These are phyloP conservation scores for Andrena minutula DNA, from an alignment of 2,888 invertebrate genomes.

Conservation along the genomic window DNA sequence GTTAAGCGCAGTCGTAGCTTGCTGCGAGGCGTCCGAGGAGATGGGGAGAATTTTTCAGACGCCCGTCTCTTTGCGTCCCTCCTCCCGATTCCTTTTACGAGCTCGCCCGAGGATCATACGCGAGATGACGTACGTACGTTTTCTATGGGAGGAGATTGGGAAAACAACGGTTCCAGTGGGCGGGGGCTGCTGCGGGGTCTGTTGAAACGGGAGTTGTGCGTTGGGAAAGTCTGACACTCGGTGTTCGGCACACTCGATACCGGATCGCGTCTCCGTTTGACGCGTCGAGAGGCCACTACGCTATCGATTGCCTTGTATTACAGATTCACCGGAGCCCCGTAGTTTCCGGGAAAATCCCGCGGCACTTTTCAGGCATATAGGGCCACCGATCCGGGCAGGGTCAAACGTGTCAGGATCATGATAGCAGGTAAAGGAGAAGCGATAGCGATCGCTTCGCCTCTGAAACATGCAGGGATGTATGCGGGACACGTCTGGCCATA, in stretches of 20 bases:
- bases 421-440: conserved; percentile 40
- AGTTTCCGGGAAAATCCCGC: conserved; percentile 38
- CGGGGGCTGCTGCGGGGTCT: neutral
- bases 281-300: conserved; percentile 13
- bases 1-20: no score
- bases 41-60: no score
- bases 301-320: conserved; percentile 53
- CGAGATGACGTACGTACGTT: neutral
- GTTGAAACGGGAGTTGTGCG: neutral
- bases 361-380: conserved; percentile 41
- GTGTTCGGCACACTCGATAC: neutral
- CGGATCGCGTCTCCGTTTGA: conserved; percentile 29
- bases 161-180: neutral
- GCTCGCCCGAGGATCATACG: neutral
- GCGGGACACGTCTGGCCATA: conserved; percentile 63
- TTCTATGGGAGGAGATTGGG: neutral
- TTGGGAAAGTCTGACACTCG: neutral
- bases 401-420: conserved; percentile 50
- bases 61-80: no score
- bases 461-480: conserved; percentile 41
- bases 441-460: conserved; percentile 43
- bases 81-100: neutral
- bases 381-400: conserved; percentile 22
- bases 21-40: no score
- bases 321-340: conserved; percentile 40